Evolutionary conservation across 2,797 vertebrate genomes (phyloP).

Genomic region (Rallus crepitans): DNA sequence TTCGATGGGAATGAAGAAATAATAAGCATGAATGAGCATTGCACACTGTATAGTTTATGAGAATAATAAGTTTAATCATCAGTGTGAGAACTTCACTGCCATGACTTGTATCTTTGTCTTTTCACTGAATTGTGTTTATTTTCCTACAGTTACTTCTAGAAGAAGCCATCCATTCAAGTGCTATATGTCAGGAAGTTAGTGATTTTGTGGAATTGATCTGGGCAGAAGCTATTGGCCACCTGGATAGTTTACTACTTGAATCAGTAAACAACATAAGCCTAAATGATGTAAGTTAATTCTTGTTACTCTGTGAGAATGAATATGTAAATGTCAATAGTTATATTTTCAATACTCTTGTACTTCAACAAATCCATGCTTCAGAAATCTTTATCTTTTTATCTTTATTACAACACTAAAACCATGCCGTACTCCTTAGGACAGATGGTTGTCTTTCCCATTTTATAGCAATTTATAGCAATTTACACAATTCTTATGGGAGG

Average conservation of each 20-base stretch:
- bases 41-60: neutral
- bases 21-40: neutral
- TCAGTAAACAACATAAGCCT: conserved; percentile 82
- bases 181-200: conserved; percentile 81
- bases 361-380: neutral
- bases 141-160: conserved; percentile 81
- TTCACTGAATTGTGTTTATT: neutral
- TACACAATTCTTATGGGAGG: neutral
- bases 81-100: neutral
- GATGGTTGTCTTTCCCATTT: neutral
- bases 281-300: conserved; percentile 80
- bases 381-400: neutral
- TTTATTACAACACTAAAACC: neutral
- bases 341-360: neutral
- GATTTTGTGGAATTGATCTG: conserved; percentile 87
- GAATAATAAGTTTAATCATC: neutral
- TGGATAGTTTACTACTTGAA: conserved; percentile 74
- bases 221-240: conserved; percentile 84
- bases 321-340: neutral
- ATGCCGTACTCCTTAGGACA: neutral
- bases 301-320: neutral
- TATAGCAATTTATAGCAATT: neutral
- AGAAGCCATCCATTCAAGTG: conserved; percentile 80
- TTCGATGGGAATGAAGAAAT: neutral
- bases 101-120: neutral